A percentile compares a stretch with the other conserved stretches of the same genome.
These are phyloP conservation scores for Thecocarcelia acutangulata DNA, from an alignment of 2,888 invertebrate species.

Conservation along the genomic window DNA sequence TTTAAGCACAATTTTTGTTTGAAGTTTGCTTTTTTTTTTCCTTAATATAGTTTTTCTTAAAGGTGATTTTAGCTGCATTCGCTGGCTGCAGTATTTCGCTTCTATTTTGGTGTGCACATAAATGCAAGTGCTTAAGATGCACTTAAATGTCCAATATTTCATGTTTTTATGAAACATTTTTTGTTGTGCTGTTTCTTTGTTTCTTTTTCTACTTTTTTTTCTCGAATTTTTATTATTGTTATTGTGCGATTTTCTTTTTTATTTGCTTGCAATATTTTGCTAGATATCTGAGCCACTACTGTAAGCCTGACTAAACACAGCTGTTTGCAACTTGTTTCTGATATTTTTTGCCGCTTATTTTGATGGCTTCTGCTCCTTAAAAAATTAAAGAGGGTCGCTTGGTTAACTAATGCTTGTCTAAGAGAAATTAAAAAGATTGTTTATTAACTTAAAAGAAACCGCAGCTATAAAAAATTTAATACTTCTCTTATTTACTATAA, in stretches of 20 bases:
- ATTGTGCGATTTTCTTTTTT: constrained; percentile 57
- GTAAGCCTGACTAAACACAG: constrained; percentile 60
- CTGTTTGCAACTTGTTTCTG: constrained; percentile 64
- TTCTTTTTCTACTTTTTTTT: constrained; percentile 24
- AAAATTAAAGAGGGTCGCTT: constrained; percentile 48
- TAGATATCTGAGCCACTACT: constrained; percentile 57
- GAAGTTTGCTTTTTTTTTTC: constrained; percentile 9
- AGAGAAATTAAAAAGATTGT: constrained; percentile 31
- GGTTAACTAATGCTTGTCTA: constrained; percentile 19
- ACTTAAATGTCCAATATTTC: constrained; percentile 78
- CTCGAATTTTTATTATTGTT: constrained; percentile 31
- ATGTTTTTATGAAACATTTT: constrained; percentile 72
- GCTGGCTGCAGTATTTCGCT: constrained; percentile 16
- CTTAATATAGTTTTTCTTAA: constrained; percentile 7
- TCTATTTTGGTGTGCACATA: constrained; percentile 66
- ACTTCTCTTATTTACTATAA: constrained; percentile 7
- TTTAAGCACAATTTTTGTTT: constrained; percentile 39
- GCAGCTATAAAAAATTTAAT: constrained; percentile 7
- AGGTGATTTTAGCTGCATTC: constrained; percentile 44
- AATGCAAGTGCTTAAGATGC: constrained; percentile 75
- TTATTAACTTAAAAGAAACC: constrained; percentile 38
- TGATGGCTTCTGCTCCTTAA: constrained; percentile 38
- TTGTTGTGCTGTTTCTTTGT: constrained; percentile 29
- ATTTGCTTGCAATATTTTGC: constrained; percentile 71
- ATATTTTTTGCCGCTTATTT: constrained; percentile 38